Conservation (phyloP, 2,888 invertebrate species). For the Yponomeuta cagnagella region DNA sequence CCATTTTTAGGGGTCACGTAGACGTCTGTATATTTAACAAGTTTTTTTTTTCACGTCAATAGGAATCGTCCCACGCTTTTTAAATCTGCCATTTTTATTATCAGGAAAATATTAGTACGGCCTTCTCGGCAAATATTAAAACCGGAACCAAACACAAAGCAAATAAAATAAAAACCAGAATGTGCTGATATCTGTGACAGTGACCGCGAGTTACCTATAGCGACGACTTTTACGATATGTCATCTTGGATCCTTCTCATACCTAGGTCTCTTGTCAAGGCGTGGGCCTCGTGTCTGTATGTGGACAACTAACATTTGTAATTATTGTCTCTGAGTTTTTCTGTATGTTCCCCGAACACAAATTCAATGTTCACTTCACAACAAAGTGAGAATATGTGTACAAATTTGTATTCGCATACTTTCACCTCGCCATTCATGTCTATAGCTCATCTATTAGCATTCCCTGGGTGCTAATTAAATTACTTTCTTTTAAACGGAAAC, state of each 20-base stretch:
- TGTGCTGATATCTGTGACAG: neutral
- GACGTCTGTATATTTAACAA: neutral
- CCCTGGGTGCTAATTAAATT: constrained; percentile 12
- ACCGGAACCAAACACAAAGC: constrained; percentile 2
- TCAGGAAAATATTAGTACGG: neutral
- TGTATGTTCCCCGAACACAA: neutral
- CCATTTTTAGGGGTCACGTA: neutral
- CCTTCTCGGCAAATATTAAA: neutral
- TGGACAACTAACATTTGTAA: too few species aligned
- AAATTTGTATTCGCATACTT: constrained; percentile 31
- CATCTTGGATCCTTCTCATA: neutral
- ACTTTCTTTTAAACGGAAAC: constrained; percentile 12
- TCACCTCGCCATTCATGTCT: constrained; percentile 47
- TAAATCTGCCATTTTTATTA: neutral
- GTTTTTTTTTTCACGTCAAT: neutral
- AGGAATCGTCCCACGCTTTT: neutral
- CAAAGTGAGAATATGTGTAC: neutral
- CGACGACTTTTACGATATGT: neutral
- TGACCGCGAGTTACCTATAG: neutral
- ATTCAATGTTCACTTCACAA: neutral
- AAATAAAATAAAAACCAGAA: neutral
- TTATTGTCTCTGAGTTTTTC: too few species aligned
- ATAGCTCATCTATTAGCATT: constrained; percentile 37
- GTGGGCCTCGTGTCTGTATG: neutral
- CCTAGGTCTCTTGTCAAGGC: neutral